These are phyloP conservation scores for Bubo blakistoni DNA, from an alignment of 2,113 vertebrate genomes.

Conservation along the genomic window DNA sequence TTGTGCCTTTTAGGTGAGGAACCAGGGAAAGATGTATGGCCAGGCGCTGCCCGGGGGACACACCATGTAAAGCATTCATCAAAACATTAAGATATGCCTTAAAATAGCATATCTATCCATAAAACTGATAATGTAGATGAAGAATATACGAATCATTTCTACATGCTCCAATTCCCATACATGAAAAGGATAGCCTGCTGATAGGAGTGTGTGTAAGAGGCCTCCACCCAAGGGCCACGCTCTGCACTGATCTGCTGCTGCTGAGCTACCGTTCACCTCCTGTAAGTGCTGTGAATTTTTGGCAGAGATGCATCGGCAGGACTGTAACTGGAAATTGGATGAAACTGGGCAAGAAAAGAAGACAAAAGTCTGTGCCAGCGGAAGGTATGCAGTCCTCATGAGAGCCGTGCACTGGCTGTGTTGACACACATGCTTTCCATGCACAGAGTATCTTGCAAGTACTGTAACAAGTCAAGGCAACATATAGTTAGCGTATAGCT, in stretches of 20 bases:
- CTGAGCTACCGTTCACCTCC: accelerated
- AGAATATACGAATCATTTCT: background rate
- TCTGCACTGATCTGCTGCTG: background rate
- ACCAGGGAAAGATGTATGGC: background rate
- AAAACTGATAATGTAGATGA: accelerated
- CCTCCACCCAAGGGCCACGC: background rate
- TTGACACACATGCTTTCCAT: background rate
- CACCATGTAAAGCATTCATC: background rate
- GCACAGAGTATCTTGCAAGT: background rate
- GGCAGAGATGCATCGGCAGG: background rate
- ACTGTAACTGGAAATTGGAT: background rate
- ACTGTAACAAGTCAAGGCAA: background rate
- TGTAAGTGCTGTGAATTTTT: background rate
- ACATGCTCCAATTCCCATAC: background rate
- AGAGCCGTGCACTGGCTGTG: background rate
- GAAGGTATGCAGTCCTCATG: background rate
- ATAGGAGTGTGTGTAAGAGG: too few species aligned
- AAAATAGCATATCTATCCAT: accelerated
- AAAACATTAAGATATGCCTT: background rate
- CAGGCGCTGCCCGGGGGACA: background rate
- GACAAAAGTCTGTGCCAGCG: background rate
- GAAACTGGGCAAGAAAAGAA: background rate
- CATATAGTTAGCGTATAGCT: background rate
- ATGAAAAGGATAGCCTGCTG: background rate
- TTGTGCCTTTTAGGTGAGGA: background rate